Percentiles rank a stretch among this genome's conserved stretches.
These are phyloP conservation scores for Diplosoma virens DNA, from an alignment of 23 tunicate genomes.

Conservation along the genomic window DNA sequence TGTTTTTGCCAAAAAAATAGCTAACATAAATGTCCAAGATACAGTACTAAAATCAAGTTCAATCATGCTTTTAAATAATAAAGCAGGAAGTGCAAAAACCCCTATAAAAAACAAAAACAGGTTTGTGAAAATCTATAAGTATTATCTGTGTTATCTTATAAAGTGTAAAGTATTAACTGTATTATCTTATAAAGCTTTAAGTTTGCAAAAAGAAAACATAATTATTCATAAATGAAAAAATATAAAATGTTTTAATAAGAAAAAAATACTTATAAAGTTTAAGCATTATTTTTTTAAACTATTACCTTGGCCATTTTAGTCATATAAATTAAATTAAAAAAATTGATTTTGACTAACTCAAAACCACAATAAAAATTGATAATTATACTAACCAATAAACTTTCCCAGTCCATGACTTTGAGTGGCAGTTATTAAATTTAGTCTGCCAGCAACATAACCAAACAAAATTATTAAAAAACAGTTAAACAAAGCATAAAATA, in stretches of 20 bases:
- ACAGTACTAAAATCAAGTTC: slow-evolving; percentile 75
- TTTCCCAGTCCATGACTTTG: slow-evolving; percentile 74
- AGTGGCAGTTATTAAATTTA: slow-evolving; percentile 51
- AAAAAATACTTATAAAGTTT: background rate
- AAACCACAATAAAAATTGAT: too few relatives aligned
- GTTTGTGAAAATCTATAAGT: background rate
- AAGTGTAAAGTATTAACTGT: too few relatives aligned
- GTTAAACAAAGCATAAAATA: slow-evolving; percentile 71
- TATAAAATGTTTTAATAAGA: background rate
- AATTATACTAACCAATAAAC: slow-evolving; percentile 63
- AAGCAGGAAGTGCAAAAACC: slow-evolving; percentile 67
- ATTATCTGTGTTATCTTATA: too few relatives aligned
- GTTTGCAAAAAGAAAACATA: background rate
- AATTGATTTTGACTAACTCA: too few relatives aligned
- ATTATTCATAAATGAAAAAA: background rate
- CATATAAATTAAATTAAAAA: background rate
- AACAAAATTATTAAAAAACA: slow-evolving; percentile 77
- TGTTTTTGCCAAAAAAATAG: slow-evolving; percentile 59
- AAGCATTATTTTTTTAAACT: background rate
- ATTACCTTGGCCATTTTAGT: background rate
- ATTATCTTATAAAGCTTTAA: too few relatives aligned
- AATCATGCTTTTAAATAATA: slow-evolving; percentile 85
- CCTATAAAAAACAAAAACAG: slow-evolving; percentile 16
- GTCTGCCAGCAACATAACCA: slow-evolving; percentile 83
- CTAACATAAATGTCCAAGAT: slow-evolving; percentile 71